These are phyloP conservation scores for Oasisia sp. DNA, from an alignment of 2,888 invertebrate species.

Conservation along the genomic window DNA sequence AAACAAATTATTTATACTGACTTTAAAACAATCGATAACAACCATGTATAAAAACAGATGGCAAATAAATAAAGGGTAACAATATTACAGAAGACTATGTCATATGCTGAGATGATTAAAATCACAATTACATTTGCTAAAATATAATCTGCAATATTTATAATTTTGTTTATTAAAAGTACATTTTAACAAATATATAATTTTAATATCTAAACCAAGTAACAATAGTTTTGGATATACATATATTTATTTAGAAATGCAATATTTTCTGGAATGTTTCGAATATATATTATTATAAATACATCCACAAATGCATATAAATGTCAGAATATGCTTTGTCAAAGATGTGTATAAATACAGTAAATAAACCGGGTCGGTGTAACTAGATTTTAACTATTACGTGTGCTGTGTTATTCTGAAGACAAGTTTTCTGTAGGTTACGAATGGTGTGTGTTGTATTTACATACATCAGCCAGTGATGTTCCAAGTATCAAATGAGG, in stretches of 20 bases:
- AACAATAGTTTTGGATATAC: background rate
- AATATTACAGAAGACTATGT: background rate
- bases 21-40: constrained; percentile 3
- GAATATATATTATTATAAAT: background rate
- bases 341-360: background rate
- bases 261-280: constrained; percentile 12
- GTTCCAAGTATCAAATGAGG: background rate
- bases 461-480: background rate
- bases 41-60: constrained; percentile 8
- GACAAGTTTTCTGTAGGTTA: background rate
- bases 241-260: background rate
- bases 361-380: background rate
- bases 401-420: background rate
- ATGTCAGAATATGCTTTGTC: background rate
- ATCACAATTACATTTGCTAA: background rate
- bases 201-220: background rate
- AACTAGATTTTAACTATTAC: background rate
- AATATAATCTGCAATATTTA: constrained; percentile 17
- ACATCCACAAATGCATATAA: background rate
- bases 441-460: background rate
- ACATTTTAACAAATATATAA: background rate
- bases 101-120: background rate
- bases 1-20: background rate
- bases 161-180: background rate
- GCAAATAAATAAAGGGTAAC: background rate